phyloP scores from a whole-genome alignment of 2,113 vertebrate species.

The Menidia beryllina region DNA sequence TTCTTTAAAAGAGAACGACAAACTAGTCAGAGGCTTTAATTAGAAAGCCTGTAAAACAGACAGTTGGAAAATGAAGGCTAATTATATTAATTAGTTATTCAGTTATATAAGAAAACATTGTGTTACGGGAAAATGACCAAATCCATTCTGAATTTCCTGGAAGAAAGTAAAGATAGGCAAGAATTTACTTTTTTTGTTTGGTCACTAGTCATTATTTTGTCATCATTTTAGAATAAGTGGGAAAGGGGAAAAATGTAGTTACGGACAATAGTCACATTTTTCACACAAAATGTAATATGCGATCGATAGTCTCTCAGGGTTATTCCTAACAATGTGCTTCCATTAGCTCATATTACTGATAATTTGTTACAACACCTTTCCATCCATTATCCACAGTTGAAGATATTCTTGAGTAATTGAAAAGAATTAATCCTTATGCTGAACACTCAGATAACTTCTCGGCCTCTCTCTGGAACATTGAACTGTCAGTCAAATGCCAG shows the following conservation, averaged over 20 bases:
- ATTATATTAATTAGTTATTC: too few species aligned
- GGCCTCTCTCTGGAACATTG: constrained; percentile 53
- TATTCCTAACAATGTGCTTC: constrained; percentile 40
- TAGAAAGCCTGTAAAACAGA: neutral
- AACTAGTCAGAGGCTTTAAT: neutral
- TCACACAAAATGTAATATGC: constrained; percentile 12
- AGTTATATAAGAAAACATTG: neutral
- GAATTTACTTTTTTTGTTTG: too few species aligned
- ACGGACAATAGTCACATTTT: neutral
- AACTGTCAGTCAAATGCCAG: constrained; percentile 69
- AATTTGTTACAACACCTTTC: constrained; percentile 22
- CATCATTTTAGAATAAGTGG: too few species aligned
- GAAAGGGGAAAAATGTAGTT: neutral
- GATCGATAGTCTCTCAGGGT: constrained; percentile 21
- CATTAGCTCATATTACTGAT: constrained; percentile 50
- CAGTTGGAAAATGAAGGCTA: neutral
- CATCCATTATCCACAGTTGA: constrained; percentile 13
- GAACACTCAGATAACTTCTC: constrained; percentile 69
- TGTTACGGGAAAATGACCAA: neutral
- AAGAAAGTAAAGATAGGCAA: too few species aligned
- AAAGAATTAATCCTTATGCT: constrained; percentile 53
- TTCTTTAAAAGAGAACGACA: neutral
- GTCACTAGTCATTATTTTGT: too few species aligned
- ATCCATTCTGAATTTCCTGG: too few species aligned
- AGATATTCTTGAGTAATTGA: constrained; percentile 33